These are phyloP conservation scores for Neomonachus schauinslandi DNA, from an alignment of 2,113 vertebrate genomes.

Conservation along the genomic window DNA sequence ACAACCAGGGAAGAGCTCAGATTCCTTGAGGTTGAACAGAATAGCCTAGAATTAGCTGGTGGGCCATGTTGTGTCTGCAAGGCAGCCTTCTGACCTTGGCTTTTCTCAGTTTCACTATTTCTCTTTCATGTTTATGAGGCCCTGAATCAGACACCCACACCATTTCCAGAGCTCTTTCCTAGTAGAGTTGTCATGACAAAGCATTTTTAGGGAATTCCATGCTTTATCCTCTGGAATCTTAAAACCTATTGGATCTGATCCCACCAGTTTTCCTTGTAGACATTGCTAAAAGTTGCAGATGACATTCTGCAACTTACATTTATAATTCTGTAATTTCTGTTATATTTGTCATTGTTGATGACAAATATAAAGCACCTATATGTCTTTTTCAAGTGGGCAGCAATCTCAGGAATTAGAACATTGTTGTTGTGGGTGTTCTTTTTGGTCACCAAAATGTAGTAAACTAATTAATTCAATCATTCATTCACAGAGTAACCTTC, in stretches of 20 bases:
- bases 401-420: not conserved
- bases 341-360: not conserved
- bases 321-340: not conserved
- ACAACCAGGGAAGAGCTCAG: not conserved
- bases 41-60: not conserved
- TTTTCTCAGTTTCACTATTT: conserved; percentile 36
- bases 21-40: not conserved
- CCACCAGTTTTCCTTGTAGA: not conserved
- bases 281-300: not conserved
- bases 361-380: not conserved
- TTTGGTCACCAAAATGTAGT: not conserved
- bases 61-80: not conserved
- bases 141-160: not conserved
- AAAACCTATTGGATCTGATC: not conserved
- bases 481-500: not conserved
- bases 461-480: not conserved
- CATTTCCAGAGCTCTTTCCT: not conserved
- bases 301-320: not conserved
- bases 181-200: not conserved
- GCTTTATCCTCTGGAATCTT: not conserved
- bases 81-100: not conserved
- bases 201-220: not conserved
- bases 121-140: not conserved
- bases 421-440: not conserved
- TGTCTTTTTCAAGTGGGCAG: not conserved